Evolutionary conservation across 2,797 vertebrate genomes (phyloP).

Genomic region (Coracias cyanogaster): DNA sequence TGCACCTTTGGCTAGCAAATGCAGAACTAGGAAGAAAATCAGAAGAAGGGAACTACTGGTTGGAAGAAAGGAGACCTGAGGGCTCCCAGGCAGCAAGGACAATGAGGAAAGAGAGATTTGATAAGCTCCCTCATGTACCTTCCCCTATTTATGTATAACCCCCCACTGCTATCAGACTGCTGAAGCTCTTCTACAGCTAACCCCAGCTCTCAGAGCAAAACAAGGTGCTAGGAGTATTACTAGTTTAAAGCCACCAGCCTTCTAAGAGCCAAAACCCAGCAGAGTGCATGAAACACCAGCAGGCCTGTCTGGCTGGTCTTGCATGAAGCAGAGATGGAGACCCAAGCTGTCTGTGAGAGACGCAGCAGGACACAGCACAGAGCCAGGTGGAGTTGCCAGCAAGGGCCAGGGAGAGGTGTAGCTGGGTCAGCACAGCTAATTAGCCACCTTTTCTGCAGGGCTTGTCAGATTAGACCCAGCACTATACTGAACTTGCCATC

Average conservation of each 20-base stretch:
- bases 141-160: background rate
- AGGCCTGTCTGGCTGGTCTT: background rate
- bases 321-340: background rate
- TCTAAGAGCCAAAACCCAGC: background rate
- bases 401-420: background rate
- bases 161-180: background rate
- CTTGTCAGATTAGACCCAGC: background rate
- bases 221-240: background rate
- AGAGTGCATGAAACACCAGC: background rate
- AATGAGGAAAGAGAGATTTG: background rate
- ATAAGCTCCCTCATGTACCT: background rate
- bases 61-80: background rate
- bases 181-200: background rate
- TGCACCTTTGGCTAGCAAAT: background rate
- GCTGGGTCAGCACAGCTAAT: background rate
- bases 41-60: background rate
- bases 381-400: rapidly evolving
- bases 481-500: background rate
- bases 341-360: rapidly evolving
- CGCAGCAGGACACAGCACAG: rapidly evolving
- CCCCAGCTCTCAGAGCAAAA: background rate
- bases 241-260: background rate
- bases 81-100: background rate
- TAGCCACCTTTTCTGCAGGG: background rate
- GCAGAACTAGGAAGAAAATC: background rate